Base-by-base conservation (phyloP, 2,113 vertebrate genomes). In the Eublepharis macularius region DNA sequence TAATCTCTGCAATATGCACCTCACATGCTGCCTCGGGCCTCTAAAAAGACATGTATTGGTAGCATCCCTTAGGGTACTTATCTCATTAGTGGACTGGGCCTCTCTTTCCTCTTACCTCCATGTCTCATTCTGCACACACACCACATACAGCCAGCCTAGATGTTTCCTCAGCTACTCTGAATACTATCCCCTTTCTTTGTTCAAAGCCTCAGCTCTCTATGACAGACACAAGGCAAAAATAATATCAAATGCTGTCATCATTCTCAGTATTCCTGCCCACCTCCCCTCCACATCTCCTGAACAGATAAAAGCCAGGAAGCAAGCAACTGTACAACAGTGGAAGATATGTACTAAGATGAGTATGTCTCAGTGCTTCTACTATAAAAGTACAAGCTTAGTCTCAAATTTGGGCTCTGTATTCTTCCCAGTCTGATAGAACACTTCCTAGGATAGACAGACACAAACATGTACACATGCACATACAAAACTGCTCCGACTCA, bases 1-100 rank as follows among this genome's bases (percentile, higher is more conserved):
- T 90, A 89, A 83, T 80, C 76, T 88, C 76, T 86, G 86, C 82
- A 91, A 86, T 76, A 26, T 76, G 57, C 13, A 34, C 34, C 84
- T 91, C 76, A 74, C 49, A 75, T 29, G 32, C 76, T 90, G 77
- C 45, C 92, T 83, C 79, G 76, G 87, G 57, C 65, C 34, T 84
- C 57, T 88, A 80, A 88, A 84, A 91, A 68, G 78, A 69, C 32
- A 83, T 85, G 39, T 51, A 87, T 34, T 83, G 86, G 43, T 79
- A 87, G 65, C 36, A 91, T 60, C 14, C 26, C 34, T 86, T 88
- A 63, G 13, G 21, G 76, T 51, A 17, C 1, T 86, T 90, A 65
- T 34, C 82, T 88, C 70, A 82, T 75, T 89, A 91, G 72, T 82
- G 70, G 10, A 74, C 84, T 89, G 72, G 65, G 11, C 45, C 86